Conservation (phyloP, 92 coral and sea anemone genomes). For the Porites divaricata region DNA sequence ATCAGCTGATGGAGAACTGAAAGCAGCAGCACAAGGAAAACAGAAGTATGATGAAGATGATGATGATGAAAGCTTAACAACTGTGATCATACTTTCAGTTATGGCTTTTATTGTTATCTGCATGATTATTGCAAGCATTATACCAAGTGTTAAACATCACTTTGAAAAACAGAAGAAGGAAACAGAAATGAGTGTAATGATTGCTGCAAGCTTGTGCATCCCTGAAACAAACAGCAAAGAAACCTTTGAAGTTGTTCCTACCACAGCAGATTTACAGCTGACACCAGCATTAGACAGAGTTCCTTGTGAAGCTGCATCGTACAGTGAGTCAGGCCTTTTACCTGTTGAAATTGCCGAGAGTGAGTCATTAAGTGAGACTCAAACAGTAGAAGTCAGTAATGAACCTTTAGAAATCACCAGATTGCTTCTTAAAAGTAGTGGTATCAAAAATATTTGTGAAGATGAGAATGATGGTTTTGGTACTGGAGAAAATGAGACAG, state of each 20-base stretch:
- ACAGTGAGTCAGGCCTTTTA: neutral
- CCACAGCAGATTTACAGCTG: constrained; percentile 36
- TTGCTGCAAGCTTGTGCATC: constrained; percentile 9
- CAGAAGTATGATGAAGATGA: constrained; percentile 23
- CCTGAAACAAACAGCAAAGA: constrained; percentile 46
- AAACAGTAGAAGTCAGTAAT: neutral
- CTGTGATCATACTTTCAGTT: constrained; percentile 74
- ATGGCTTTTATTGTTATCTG: constrained; percentile 77
- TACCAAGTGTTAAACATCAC: constrained; percentile 73
- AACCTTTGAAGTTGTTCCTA: constrained; percentile 49
- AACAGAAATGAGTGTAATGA: constrained; percentile 26
- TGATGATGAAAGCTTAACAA: constrained; percentile 67
- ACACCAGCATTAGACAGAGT: constrained; percentile 44
- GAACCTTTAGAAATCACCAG: constrained; percentile 10
- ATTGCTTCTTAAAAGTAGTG: neutral
- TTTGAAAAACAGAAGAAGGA: constrained; percentile 64
- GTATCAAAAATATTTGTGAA: neutral
- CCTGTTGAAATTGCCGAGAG: constrained; percentile 3
- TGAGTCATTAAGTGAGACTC: constrained; percentile 7
- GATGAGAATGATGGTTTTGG: constrained; percentile 11
- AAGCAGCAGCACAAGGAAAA: constrained; percentile 25
- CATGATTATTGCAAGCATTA: constrained; percentile 75
- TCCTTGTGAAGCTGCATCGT: constrained; percentile 13
- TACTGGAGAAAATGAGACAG: neutral
- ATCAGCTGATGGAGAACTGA: constrained; percentile 10